Base-by-base conservation (phyloP, 2,797 vertebrate genomes). In the Rhyacichthys aspro region DNA sequence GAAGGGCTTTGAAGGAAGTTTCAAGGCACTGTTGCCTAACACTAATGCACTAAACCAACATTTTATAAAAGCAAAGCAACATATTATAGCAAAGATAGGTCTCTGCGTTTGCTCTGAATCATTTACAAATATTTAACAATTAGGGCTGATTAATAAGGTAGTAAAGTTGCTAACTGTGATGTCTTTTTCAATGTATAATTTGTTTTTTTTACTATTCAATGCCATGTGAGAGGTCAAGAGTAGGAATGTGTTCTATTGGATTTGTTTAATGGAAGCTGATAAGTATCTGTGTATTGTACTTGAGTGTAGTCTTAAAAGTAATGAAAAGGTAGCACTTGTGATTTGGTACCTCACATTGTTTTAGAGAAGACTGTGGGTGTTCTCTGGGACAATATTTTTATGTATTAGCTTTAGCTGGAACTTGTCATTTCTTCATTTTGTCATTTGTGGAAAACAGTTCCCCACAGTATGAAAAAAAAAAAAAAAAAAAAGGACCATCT, bases 121-220 rank as follows among this genome's bases (percentile, higher is more conserved):
- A 74, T 67, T 79, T 55, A 78, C 45, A 72, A 61, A 72, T 55
- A 16, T 19, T 38, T 79, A 74, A 87, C 74, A 75, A 76, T 77
- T 86, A 87, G 79, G 76, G 85, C 72, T 88, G 69, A 85, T 78
- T 82, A 82, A 87, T 90, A 88, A 90, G 84, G 88, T 90, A 89
- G 89, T 84, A 52, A 74, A 83, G 81, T 86, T 91, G 88, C 89
- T 87, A 72, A 81, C 73, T 64, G 52, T 80, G 67, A 83, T 62
- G 49, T 83, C 72, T 72, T 69, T 74, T 55, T 79, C 57, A 59
- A 66, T 46, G 41, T 54, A 71, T 85, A 67, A 68, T 23, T 78
- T 68, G 54, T 67, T 80, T 65, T 41, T 45, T 64, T 56, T 53
- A 43, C 71, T 18, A 56, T 75, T 60, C 44, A 47, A 74, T 7